Evolutionary conservation across 1,140 invertebrate species (phyloP).

Genomic region (Panagrolaimus sp.): DNA sequence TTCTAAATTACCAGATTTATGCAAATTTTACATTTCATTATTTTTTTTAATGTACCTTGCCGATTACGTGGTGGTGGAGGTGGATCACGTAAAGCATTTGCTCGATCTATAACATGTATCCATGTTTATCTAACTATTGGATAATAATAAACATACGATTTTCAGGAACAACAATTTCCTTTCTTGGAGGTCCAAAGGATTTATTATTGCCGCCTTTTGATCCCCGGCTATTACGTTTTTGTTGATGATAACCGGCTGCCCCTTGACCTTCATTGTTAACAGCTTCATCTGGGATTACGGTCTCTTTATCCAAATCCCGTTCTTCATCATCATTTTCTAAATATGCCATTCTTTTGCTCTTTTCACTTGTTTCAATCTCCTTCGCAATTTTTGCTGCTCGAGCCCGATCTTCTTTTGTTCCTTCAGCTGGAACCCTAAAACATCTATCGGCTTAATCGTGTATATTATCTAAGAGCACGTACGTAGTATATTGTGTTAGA

Average conservation of each 20-base stretch:
- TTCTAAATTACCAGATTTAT: too few relatives aligned
- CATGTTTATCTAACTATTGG: too few relatives aligned
- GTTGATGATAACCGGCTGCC: not conserved
- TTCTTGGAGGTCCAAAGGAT: too few relatives aligned
- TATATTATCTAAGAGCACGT: not conserved
- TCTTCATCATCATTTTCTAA: constrained; percentile 33
- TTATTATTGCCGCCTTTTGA: not conserved
- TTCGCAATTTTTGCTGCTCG: constrained; percentile 22
- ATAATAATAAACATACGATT: too few relatives aligned
- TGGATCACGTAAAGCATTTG: too few relatives aligned
- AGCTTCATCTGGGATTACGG: constrained; percentile 3
- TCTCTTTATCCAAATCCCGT: constrained; percentile 29
- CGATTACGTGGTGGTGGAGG: too few relatives aligned
- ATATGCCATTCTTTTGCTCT: constrained; percentile 2
- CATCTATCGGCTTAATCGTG: not conserved
- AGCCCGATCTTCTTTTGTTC: constrained; percentile 14
- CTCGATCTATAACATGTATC: too few relatives aligned
- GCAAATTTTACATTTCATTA: too few relatives aligned
- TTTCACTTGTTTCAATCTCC: constrained; percentile 21
- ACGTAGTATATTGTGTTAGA: constrained; percentile 29
- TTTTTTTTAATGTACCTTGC: too few relatives aligned
- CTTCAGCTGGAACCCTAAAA: constrained; percentile 24
- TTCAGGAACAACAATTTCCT: too few relatives aligned
- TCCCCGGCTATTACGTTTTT: not conserved
- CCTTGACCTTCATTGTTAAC: not conserved